Evolutionary conservation across 2,888 invertebrate genomes (phyloP).

Genomic region (Polia nebulosa): DNA sequence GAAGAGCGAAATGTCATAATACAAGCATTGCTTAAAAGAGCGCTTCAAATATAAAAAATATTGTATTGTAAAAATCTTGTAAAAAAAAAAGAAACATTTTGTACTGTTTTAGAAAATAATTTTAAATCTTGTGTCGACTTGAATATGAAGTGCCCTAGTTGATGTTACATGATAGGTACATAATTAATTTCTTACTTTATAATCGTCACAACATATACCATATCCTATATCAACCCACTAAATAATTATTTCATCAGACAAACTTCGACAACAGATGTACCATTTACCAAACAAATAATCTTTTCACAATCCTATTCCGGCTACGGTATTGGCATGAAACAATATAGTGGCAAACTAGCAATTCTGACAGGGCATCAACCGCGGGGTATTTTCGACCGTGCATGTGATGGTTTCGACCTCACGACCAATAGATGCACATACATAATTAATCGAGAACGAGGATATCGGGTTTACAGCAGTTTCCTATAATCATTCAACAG

Average conservation of each 20-base stretch:
- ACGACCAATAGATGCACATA: slow-evolving; percentile 77
- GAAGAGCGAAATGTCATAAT: too few species aligned
- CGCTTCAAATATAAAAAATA: too few species aligned
- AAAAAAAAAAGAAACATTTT: too few species aligned
- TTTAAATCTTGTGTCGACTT: too few species aligned
- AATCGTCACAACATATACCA: slow-evolving; percentile 1
- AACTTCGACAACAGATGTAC: slow-evolving; percentile 4
- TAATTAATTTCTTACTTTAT: background rate
- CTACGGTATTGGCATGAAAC: slow-evolving; percentile 34
- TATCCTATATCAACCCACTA: background rate
- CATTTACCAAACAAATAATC: background rate
- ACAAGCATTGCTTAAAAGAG: too few species aligned
- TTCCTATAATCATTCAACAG: slow-evolving; percentile 42
- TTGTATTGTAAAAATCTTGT: too few species aligned
- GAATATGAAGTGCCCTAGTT: too few species aligned
- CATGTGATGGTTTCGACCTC: slow-evolving; percentile 68
- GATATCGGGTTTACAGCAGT: slow-evolving; percentile 64
- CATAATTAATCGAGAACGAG: slow-evolving; percentile 75
- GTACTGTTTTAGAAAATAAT: too few species aligned
- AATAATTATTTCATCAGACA: slow-evolving; percentile 16
- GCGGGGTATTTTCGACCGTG: slow-evolving; percentile 48
- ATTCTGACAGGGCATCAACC: slow-evolving; percentile 53
- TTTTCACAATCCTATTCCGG: slow-evolving; percentile 7
- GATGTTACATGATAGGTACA: too few species aligned
- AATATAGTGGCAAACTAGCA: slow-evolving; percentile 35